Base-by-base conservation (phyloP, 2,888 invertebrate species). In the Griposia aprilina region DNA sequence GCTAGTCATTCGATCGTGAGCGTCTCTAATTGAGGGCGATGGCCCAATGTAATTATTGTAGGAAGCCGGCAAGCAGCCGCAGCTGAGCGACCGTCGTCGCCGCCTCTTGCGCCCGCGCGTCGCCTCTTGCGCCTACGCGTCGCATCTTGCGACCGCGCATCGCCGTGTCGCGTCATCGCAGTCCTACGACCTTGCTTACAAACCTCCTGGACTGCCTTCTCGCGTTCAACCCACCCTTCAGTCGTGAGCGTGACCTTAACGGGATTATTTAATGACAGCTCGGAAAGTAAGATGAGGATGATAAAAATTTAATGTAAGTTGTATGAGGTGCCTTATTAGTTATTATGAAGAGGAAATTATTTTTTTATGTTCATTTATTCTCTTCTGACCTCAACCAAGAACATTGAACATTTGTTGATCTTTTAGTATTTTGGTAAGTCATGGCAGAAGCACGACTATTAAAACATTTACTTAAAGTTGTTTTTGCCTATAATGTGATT, bases 11-110 rank as follows among this genome's bases (percentile, higher is more conserved):
- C 83, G 86, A 86, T 87, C 89, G 88, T 89, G 88, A 91, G 89
- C 89, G 90, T 81, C 80, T 83, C 90, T 90, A 90, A 92, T 91
- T 89, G 90, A 88, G 91, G 91, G 84, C 90, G 88, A 90, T 91
- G 91, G 88, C 89, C 89, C 82, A 90, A 84, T 81, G 90, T 88
- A 89, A 90, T 90, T 90, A 86, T 74, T 80, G 84, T 81, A 74
- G 80, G 83, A 79, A 80, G 74, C 66, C 36, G 77, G 55, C 60
- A 50, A 69, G 52, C 72, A 72, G 77, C 63, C 52, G 62, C 81
- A 83, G 84, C 83, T 81, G 84, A 80, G 65, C 85, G 90, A 81
- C 77, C 76, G 82, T 86, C 76, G 82, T 86, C 84, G 78, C n/a
- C 50, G 63, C 41, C 23, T 45, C 87, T 90, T 89, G 88, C 82